Base-by-base conservation (phyloP, 1,140 invertebrate species). In the Drosophila dunni region DNA sequence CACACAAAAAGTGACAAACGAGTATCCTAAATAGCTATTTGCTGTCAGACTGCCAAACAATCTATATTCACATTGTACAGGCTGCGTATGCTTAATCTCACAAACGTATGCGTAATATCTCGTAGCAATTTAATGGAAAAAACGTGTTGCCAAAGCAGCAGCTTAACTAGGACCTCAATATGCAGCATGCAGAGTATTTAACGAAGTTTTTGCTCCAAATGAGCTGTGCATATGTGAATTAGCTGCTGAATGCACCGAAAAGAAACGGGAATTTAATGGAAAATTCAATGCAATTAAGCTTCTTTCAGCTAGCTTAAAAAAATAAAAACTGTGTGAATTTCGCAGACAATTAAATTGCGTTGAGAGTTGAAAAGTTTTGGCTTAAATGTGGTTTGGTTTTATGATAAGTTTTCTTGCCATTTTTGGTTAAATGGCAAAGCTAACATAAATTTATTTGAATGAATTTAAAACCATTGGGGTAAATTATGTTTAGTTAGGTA, bases 21-120 rank as follows among this genome's bases (percentile, higher is more conserved):
- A 68, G 38, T 40, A 33, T 33, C 15, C 36, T 38, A 48, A 61
- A 61, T 44, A 69, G 56, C 64, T 9, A 46, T 56, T 66, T 46
- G 9, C 10, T 9, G 46, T 50, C 3, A 11, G 10, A 62, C 45
- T 51, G 24, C 13, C 20, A 10, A 33, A 15, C 50, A 54, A 45
- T 13, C 44, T 0, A 45, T 42, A 57, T 40, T 67, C 20, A 48
- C 40, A 60, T 46, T 9, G 11, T 3, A 54, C 29, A 54, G 5
- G 2, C 34, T 38, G 34, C 51, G 33, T 54, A 38, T 54, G 15
- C 51, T 38, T 54, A 54, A 54, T 54, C 33, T 38, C 8, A 1
- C 34, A 10, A 3, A 38, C 15, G 51, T 17, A 54, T 54, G 38
- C 51, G 17, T 54, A 54, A 54, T 54, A 7, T 38, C 13, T 17